Evolutionary conservation across 2,888 invertebrate species (phyloP).

Genomic region (Orthonychiurus folsomi): DNA sequence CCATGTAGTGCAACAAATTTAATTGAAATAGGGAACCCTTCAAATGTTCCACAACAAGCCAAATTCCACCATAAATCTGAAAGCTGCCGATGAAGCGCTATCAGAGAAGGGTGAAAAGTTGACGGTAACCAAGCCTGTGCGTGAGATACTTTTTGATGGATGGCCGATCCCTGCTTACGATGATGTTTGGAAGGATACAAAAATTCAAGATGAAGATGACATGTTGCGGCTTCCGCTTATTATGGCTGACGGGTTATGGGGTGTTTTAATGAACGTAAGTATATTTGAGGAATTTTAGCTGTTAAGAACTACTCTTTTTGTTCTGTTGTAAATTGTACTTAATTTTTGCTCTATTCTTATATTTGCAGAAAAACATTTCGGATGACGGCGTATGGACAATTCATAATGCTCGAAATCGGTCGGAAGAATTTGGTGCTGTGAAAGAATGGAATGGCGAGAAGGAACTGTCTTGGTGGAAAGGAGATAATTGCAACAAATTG

Average conservation of each 20-base stretch:
- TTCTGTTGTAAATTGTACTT: neutral
- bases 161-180: conserved; percentile 25
- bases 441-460: conserved; percentile 30
- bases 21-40: neutral
- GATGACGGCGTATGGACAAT: conserved; percentile 32
- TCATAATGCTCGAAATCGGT: conserved; percentile 27
- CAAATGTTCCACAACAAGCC: neutral
- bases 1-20: too few relatives aligned
- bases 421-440: conserved; percentile 22
- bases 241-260: conserved; percentile 28
- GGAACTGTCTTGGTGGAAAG: conserved; percentile 29
- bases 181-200: conserved; percentile 26
- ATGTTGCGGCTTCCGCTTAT: conserved; percentile 19
- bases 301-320: neutral
- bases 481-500: conserved; percentile 41
- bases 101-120: conserved; percentile 14
- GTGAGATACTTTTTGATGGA: conserved; percentile 34
- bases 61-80: neutral
- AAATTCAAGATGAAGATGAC: neutral
- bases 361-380: conserved; percentile 30
- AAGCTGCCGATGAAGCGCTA: conserved; percentile 7
- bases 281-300: too few relatives aligned
- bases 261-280: conserved; percentile 27
- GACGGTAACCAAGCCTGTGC: conserved; percentile 26
- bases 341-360: neutral